phyloP scores from a whole-genome alignment of 2,888 invertebrate genomes.

The Drosophila putrida region DNA sequence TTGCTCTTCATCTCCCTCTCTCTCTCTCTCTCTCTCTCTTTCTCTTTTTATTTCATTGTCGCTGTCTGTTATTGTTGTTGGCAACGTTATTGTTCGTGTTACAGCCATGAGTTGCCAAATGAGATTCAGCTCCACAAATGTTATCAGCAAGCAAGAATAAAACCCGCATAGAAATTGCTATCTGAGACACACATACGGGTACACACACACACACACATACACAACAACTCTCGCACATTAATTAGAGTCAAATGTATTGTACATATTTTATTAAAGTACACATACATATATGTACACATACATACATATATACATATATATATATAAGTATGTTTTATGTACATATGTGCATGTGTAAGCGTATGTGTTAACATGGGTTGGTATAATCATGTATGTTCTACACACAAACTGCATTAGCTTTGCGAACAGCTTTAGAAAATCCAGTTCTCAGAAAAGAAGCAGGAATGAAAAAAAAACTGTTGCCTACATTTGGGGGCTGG shows the following conservation, averaged over 20 bases:
- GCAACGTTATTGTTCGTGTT: slow-evolving; percentile 35
- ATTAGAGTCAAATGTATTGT: slow-evolving; percentile 63
- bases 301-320: too few relatives aligned
- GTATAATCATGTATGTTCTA: slow-evolving; percentile 16
- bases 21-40: slow-evolving; percentile 1
- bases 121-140: slow-evolving; percentile 40
- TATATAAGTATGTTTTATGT: neutral
- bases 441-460: too few relatives aligned
- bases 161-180: slow-evolving; percentile 49
- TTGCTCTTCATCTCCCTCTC: slow-evolving; percentile 24
- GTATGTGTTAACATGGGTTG: slow-evolving; percentile 7
- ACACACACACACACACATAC: neutral
- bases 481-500: slow-evolving; percentile 55
- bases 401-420: slow-evolving; percentile 66
- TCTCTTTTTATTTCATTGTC: neutral
- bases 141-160: slow-evolving; percentile 43
- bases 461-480: slow-evolving; percentile 30
- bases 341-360: neutral
- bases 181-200: slow-evolving; percentile 7
- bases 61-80: slow-evolving; percentile 28
- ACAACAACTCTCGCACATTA: slow-evolving; percentile 57
- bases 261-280: slow-evolving; percentile 27
- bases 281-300: slow-evolving; percentile 1
- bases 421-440: neutral
- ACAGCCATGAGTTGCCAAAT: slow-evolving; percentile 42